Evolutionary conservation across 2,113 vertebrate species (phyloP), one percentile per base, ranked within the genome.

Genomic region (Datnioides undecimradiatus): DNA sequence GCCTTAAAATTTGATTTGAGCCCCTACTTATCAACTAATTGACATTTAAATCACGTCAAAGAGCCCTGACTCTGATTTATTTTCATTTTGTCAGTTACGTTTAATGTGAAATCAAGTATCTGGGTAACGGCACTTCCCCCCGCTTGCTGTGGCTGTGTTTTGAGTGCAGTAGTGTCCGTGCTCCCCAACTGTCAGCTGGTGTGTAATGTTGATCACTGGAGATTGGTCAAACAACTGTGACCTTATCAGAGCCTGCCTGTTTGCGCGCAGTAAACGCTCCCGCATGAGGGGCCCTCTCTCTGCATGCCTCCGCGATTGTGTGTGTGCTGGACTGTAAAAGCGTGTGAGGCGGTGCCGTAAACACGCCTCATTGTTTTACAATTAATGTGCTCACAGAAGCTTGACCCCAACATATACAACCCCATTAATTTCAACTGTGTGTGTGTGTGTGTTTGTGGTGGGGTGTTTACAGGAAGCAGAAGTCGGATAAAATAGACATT

Each of bases 251-350:
- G 23, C 6, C 0, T 55, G 23, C 33, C 10, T n/a, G 7, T 67
- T 36, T 21, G 23, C 33, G 0, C 58, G 34, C 41, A 11, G 36
- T 71, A 45, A 59, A 76, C 27, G 29, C 34, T 46, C 43, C 45
- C 34, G 21, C 23, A 72, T 6, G 36, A 67, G 65, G 65, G 70
- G 33, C 76, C 41, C 82, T 40, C 49, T 40, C 49, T 48, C 77
- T n/a, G 74, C 82, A 75, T 74, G 85, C 78, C 80, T 74, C 68
- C 23, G 46, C 14, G 12, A 73, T 55, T 80, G 75, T 17, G 54
- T 41, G 33, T 78, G 69, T 67, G 62, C 12, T 89, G 31, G 79
- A 68, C 59, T 73, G 78, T 66, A 43, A 83, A 46, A 48, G 43
- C 16, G 48, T 36, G 14, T 52, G 48, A 27, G n/a, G 54, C 8